These are phyloP conservation scores for Crossaster papposus DNA, from an alignment of 53 echinoderm and acorn worm genomes.

Conservation along the genomic window DNA sequence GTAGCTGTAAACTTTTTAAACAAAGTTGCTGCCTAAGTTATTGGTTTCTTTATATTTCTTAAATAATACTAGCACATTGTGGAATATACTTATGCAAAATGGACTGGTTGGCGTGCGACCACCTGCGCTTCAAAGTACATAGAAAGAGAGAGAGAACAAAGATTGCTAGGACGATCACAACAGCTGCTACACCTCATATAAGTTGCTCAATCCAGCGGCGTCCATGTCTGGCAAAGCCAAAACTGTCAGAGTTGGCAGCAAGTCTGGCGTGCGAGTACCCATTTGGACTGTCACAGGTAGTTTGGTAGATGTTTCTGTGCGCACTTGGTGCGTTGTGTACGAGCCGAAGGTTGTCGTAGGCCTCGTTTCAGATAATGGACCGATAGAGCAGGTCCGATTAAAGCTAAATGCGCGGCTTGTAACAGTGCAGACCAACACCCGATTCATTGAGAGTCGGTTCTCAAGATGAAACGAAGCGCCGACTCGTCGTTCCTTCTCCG, in stretches of 20 bases:
- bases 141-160: neutral
- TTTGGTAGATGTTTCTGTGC: neutral
- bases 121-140: neutral
- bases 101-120: neutral
- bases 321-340: neutral
- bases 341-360: neutral
- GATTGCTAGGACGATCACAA: neutral
- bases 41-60: too few relatives aligned
- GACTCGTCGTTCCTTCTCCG: neutral
- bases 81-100: too few relatives aligned
- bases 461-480: neutral
- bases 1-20: too few relatives aligned
- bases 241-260: neutral
- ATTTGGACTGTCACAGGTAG: neutral
- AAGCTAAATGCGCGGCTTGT: neutral
- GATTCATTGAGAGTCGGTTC: neutral
- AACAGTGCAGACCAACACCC: neutral
- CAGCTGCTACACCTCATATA: neutral
- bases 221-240: neutral
- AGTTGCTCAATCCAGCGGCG: neutral
- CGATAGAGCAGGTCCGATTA: slow-evolving; percentile 3
- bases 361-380: neutral
- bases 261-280: neutral
- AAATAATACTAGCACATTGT: too few relatives aligned
- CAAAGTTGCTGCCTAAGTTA: too few relatives aligned